Percentiles rank a stretch among this genome's conserved stretches.
Evolutionary conservation across 2,888 invertebrate species (phyloP).

Genomic region (Deilephila elpenor): DNA sequence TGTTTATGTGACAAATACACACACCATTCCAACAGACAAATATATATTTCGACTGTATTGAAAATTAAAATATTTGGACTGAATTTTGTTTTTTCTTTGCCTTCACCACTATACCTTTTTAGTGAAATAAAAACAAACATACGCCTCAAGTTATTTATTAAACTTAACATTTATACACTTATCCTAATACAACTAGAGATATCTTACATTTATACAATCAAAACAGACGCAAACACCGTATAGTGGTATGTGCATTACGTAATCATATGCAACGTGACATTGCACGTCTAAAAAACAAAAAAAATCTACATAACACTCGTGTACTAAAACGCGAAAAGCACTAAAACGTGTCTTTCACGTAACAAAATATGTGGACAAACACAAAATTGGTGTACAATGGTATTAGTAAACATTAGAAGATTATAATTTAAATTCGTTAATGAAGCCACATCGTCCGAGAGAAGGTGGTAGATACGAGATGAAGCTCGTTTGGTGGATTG

Average conservation of each 20-base stretch:
- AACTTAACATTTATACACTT: slow-evolving; percentile 68
- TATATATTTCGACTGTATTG: slow-evolving; percentile 66
- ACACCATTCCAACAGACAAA: slow-evolving; percentile 78
- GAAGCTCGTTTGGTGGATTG: slow-evolving; percentile 65
- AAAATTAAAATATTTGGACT: slow-evolving; percentile 80
- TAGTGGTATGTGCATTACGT: slow-evolving; percentile 31
- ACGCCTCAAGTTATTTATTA: slow-evolving; percentile 69
- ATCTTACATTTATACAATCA: slow-evolving; percentile 72
- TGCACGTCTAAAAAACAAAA: slow-evolving; percentile 29
- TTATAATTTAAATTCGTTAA: slow-evolving; percentile 28
- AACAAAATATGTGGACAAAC: slow-evolving; percentile 29
- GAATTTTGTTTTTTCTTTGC: slow-evolving; percentile 56
- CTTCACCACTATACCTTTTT: not conserved
- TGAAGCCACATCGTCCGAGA: slow-evolving; percentile 36
- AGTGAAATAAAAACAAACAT: slow-evolving; percentile 33
- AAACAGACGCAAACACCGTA: slow-evolving; percentile 60
- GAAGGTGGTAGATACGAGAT: slow-evolving; percentile 36
- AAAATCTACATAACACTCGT: slow-evolving; percentile 35
- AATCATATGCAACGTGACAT: slow-evolving; percentile 32
- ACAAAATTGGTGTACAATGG: slow-evolving; percentile 29
- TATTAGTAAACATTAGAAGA: slow-evolving; percentile 31
- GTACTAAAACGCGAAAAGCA: slow-evolving; percentile 47
- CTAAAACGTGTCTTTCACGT: slow-evolving; percentile 61
- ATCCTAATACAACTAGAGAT: slow-evolving; percentile 63
- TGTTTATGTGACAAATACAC: slow-evolving; percentile 57